Base-by-base conservation (phyloP, 2,888 invertebrate species). In the Pegoplata infirma region DNA sequence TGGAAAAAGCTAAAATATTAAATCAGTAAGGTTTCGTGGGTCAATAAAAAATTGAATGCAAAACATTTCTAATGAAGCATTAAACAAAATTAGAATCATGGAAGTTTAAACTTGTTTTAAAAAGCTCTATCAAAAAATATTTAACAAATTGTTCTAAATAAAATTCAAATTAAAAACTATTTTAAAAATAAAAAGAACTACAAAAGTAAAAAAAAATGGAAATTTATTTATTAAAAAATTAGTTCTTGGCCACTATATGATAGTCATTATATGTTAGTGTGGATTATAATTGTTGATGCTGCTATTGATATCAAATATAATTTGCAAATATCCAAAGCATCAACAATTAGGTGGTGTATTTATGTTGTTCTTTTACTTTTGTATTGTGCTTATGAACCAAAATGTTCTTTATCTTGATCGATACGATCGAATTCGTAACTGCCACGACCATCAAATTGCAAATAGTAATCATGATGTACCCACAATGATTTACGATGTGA, bases 401-500 rank as follows among this genome's bases (percentile, higher is more conserved):
- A 98, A 89, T 97, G 96, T 86, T 94, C 93, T 1, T 97, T 97
- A 81, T 94, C 94, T 78, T 93, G 92, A 86, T 97, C 96, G 83
- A 99, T 99, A 64, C 92, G 92, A 69, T 93, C 94, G 90, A 97
- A 99, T 82, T 95, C 94, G 89, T 94, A 98, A 3, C 92, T 91
- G 59, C 99, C 99, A 83, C 97, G 92, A 0, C 99, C 99, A 91
- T 99, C 99, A 94, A 99, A 97, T 88, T 97, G 96, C 71, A 99
- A 91, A 86, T 95, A 98, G 90, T 95, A 98, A 91, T 98, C 98
- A 90, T 98, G 98, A 89, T 98, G 97, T 88, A 94, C 94, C 98
- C 98, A 98, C n/a, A 98, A 91, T 0, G 98, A 98, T 88, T 97
- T 96, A 82, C 99, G 93, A 89, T 99, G 99, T 0, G 98, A 98